These are phyloP conservation scores for Euplagia quadripunctaria DNA, from an alignment of 2,888 invertebrate species.

Conservation along the genomic window DNA sequence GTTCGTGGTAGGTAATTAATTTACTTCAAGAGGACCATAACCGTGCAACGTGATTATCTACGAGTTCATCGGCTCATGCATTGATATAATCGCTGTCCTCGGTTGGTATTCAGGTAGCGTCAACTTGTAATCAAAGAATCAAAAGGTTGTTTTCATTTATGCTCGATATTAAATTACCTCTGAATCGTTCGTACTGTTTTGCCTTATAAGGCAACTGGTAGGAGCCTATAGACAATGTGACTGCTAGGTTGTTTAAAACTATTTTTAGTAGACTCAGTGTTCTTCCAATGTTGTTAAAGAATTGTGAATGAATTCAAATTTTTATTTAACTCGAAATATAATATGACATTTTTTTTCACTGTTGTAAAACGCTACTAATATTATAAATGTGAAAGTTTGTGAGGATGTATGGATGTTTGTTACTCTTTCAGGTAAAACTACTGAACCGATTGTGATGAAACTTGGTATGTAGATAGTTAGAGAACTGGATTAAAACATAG, in stretches of 20 bases:
- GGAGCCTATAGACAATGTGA: background rate
- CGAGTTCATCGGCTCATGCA: constrained; percentile 33
- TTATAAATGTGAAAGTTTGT: no score
- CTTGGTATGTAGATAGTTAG: no score
- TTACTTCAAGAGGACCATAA: constrained; percentile 58
- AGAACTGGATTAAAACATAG: no score
- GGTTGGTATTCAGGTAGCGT: constrained; percentile 48
- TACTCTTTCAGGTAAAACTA: no score
- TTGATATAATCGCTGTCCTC: constrained; percentile 52
- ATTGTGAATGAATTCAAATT: background rate
- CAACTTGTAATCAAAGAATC: constrained; percentile 29
- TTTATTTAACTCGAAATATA: background rate
- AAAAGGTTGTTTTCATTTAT: constrained; percentile 30
- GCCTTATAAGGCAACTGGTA: constrained; percentile 1
- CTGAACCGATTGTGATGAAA: no score
- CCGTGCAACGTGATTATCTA: constrained; percentile 8
- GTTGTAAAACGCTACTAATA: background rate
- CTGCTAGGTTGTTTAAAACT: background rate
- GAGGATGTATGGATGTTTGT: no score
- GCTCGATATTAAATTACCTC: constrained; percentile 32
- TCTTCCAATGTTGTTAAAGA: background rate
- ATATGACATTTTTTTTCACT: background rate
- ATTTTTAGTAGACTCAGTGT: background rate
- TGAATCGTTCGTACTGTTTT: constrained; percentile 14
- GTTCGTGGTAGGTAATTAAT: constrained; percentile 72